Evolutionary conservation across 2,113 vertebrate genomes (phyloP), one percentile per base, ranked within the genome.

Genomic region (Coturnix japonica): DNA sequence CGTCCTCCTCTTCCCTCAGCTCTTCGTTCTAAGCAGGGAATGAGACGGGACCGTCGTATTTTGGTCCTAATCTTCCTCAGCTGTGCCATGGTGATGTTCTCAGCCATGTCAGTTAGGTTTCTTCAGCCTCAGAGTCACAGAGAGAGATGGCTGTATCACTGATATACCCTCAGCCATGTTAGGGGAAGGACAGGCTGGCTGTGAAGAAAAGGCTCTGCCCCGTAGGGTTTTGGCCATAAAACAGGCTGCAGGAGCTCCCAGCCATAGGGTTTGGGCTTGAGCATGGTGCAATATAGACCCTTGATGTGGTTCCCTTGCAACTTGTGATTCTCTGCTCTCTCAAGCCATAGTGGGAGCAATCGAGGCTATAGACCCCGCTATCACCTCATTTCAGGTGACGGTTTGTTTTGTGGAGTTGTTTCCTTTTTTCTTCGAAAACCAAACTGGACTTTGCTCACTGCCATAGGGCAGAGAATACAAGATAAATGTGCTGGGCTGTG

Each of bases 301-400:
- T 51, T 51, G 25, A 51, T 47, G 46, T 47, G 20, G 9, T 10
- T 47, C 46, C 46, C 46, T 47, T 22, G 20, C 46, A 47, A 22
- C 20, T 26, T 51, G 10, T 28, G 51, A 31, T 54, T 54, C 53
- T 56, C 30, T 56, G 28, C 28, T 56, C 30, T 31, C 17, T 17
- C 28, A 30, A 31, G 10, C 28, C 31, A 39, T 13, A 3, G 1
- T 0, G 5, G 30, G 60, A 51, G 3, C 0, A 2, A 20, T 5
- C 8, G 1, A 33, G 41, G 7, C 31, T 63, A 53, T 39, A 37
- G 1, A 0, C 35, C 51, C 20, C 81, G 13, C 1, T 2, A 3
- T 3, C 39, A 16, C 37, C 71, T 47, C 53, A 39, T 33, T 75
- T 47, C 53, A n/a, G 43, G n/a, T 30, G n/a, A 53, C 25, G 56